These are phyloP conservation scores for Perodicticus potto DNA, from an alignment of 2,797 vertebrate genomes.

Conservation along the genomic window DNA sequence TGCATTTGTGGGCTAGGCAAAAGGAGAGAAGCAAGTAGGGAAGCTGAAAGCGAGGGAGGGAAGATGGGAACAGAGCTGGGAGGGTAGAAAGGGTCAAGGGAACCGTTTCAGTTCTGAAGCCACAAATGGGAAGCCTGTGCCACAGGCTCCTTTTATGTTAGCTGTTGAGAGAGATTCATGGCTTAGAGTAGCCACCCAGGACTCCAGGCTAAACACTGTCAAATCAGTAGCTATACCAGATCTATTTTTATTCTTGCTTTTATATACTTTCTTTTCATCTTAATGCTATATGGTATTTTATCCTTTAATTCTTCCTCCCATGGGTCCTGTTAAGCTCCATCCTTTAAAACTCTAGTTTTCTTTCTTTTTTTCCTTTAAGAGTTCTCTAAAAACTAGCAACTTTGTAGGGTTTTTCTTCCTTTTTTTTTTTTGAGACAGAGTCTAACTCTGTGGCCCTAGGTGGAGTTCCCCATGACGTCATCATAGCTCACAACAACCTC, in stretches of 20 bases:
- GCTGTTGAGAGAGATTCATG: background rate
- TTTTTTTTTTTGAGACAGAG: background rate
- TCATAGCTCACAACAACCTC: too few species aligned
- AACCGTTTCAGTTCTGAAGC: conserved; percentile 25
- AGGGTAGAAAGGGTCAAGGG: conserved; percentile 13
- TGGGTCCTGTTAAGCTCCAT: conserved; percentile 19
- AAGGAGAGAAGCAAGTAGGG: background rate
- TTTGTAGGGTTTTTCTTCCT: background rate
- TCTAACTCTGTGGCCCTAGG: too few species aligned
- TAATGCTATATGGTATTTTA: background rate
- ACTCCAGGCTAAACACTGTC: background rate
- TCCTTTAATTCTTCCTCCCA: conserved; percentile 43
- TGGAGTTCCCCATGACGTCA: too few species aligned
- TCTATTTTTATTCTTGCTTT: conserved; percentile 27
- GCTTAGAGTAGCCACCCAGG: background rate
- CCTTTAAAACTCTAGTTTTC: background rate
- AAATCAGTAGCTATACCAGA: background rate
- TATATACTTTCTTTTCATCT: conserved; percentile 56
- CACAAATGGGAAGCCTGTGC: conserved; percentile 2
- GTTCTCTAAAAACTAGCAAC: conserved; percentile 11
- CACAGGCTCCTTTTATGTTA: background rate
- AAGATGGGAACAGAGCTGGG: conserved; percentile 23
- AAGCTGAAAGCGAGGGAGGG: conserved; percentile 23
- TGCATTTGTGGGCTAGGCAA: background rate
- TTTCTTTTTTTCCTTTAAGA: background rate